A percentile compares a stretch with the other conserved stretches of the same genome.
Evolutionary conservation across 2,113 vertebrate genomes (phyloP).

Genomic region (Alligator mississippiensis): DNA sequence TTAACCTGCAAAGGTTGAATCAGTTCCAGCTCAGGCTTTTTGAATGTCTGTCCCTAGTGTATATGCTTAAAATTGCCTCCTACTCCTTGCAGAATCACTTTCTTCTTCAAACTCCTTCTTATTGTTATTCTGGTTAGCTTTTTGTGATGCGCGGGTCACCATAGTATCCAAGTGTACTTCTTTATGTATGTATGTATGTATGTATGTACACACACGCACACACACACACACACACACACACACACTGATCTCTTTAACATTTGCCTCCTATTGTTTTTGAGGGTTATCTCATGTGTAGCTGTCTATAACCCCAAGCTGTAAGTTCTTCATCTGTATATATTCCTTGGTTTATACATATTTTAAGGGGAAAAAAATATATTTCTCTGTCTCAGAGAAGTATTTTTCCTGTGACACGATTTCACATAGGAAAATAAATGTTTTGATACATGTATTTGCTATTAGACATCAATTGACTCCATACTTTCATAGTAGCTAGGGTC

Average conservation of each 20-base stretch:
- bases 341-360: background rate
- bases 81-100: background rate
- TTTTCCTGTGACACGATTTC: background rate
- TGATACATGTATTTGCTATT: background rate
- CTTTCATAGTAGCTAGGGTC: no score
- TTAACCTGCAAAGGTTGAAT: no score
- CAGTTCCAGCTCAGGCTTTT: no score
- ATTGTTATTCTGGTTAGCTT: background rate
- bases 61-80: background rate
- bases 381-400: background rate
- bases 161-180: background rate
- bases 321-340: background rate
- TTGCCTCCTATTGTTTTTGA: background rate
- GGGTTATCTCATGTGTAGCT: background rate
- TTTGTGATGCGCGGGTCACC: background rate
- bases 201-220: no score
- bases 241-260: background rate
- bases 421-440: background rate
- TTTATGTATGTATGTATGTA: background rate
- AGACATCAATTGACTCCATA: background rate
- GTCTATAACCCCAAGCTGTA: background rate
- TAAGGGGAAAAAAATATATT: background rate
- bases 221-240: background rate
- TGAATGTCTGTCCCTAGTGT: no score
- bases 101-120: background rate